phyloP scores from a whole-genome alignment of 1,140 invertebrate species.

The Rhagoletis pomonella region DNA sequence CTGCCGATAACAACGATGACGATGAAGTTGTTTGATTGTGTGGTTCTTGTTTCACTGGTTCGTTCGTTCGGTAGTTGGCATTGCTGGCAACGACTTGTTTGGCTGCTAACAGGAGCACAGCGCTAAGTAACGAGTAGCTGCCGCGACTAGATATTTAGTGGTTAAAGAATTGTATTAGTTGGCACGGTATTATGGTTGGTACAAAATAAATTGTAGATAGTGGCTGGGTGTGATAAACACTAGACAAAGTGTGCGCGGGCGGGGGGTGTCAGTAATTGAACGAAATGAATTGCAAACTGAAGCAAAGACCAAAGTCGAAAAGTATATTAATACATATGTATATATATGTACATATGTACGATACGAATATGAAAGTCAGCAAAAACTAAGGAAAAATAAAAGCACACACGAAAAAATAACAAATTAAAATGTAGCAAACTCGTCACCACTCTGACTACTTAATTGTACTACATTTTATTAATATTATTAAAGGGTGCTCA shows the following conservation, averaged over 20 bases:
- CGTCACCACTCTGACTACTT: background rate
- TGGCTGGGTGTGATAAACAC: background rate
- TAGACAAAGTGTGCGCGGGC: slow-evolving; percentile 7
- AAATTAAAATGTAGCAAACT: background rate
- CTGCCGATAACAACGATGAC: slow-evolving; percentile 31
- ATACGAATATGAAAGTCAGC: background rate
- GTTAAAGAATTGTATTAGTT: slow-evolving; percentile 6
- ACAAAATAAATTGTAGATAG: slow-evolving; percentile 24
- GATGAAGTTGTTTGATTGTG: slow-evolving; percentile 27
- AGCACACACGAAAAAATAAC: background rate
- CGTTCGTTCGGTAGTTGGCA: background rate
- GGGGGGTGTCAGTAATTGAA: background rate
- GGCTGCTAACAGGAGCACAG: slow-evolving; percentile 43
- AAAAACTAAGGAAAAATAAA: slow-evolving; percentile 11
- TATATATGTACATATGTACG: background rate
- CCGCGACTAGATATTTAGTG: background rate
- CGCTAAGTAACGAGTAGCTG: slow-evolving; percentile 24
- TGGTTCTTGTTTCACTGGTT: background rate
- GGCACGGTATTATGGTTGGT: background rate
- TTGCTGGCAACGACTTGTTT: slow-evolving; percentile 51
- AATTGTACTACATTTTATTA: too few relatives aligned
- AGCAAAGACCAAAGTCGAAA: slow-evolving; percentile 7
- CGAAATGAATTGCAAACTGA: slow-evolving; percentile 27
- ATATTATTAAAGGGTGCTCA: too few relatives aligned
- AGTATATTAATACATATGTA: background rate